Base-by-base conservation (phyloP, 2,888 invertebrate genomes). In the Tenthredo mesomela region DNA sequence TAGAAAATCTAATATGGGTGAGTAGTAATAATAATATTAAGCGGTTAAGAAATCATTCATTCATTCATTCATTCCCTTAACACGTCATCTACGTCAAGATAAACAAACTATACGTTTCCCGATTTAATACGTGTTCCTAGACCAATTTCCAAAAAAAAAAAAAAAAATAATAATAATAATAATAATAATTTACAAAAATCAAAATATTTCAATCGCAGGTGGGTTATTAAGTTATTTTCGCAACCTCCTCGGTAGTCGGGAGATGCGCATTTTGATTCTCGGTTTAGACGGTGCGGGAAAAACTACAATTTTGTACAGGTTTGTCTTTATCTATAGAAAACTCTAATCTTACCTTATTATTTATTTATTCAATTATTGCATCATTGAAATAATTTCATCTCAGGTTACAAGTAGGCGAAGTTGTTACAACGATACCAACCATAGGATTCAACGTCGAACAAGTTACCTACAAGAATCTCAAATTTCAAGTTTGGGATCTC, bases 391-490 rank as follows among this genome's bases (percentile, higher is more conserved):
- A 33, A 3, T 86, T 40, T 29, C 18, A 86, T 88, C 92, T 89
- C 91, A 94, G 96, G 94, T 95, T 99, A 91, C 99, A 99, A 95
- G 99, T 99, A 85, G 99, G 99, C 25, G 99, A 99, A 94, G 99
- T 99, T 84, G 99, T 99, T 40, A 99, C 99, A 80, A 99, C 99
- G 54, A 99, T 98, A 94, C 98, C 99, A 87, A 99, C 99, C 12
- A 99, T 99, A 93, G 99, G 97, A 15, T 99, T 99, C 94, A 99
- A 99, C 94, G 99, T 99, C 89, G 99, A 99, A 94, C 99, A 99
- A 95, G 99, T 99, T 85, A 98, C 98, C 90, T 99, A 99, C 94
- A 99, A 99, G 95, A 99, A 99, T 95, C 95, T 99, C 88, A 99
- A 99, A 94, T 99, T 99, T 93, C 99, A 99, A 96, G 99, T 98